These are phyloP conservation scores for Eristalinus aeneus DNA, from an alignment of 2,888 invertebrate species.

Conservation along the genomic window DNA sequence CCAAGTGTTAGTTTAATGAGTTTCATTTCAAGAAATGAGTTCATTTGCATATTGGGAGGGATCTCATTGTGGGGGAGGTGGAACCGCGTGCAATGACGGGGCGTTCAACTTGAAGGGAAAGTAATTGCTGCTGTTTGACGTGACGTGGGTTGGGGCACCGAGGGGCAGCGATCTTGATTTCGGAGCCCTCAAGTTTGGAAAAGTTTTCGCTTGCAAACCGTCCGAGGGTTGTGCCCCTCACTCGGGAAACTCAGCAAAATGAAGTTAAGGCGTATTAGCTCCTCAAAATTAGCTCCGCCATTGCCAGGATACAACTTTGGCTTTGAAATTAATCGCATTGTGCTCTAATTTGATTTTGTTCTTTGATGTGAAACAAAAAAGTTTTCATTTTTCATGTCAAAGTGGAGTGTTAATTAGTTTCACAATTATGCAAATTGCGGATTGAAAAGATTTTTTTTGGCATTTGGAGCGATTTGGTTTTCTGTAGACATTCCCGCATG, in stretches of 20 bases:
- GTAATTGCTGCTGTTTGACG: constrained; percentile 34
- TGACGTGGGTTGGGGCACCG: background rate
- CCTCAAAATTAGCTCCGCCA: background rate
- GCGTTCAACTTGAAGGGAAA: constrained; percentile 20
- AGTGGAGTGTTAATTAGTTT: background rate
- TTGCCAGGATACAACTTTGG: background rate
- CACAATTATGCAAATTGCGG: background rate
- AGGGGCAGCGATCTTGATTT: background rate
- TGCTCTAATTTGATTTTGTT: background rate
- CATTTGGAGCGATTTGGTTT: too few relatives aligned
- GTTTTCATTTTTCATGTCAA: background rate
- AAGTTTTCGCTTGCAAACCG: background rate
- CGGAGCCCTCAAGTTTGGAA: background rate
- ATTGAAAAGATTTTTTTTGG: too few relatives aligned
- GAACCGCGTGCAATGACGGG: constrained; percentile 39
- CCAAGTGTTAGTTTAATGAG: constrained; percentile 52
- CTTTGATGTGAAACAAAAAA: background rate
- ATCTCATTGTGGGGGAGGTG: constrained; percentile 29
- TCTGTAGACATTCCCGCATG: too few relatives aligned
- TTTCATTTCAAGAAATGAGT: constrained; percentile 63
- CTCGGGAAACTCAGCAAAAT: background rate
- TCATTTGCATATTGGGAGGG: constrained; percentile 66
- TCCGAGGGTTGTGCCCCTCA: background rate
- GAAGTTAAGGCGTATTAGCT: background rate
- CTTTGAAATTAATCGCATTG: background rate